Evolutionary conservation across 2,113 vertebrate genomes (phyloP).

Genomic region (Eleginops maclovinus): DNA sequence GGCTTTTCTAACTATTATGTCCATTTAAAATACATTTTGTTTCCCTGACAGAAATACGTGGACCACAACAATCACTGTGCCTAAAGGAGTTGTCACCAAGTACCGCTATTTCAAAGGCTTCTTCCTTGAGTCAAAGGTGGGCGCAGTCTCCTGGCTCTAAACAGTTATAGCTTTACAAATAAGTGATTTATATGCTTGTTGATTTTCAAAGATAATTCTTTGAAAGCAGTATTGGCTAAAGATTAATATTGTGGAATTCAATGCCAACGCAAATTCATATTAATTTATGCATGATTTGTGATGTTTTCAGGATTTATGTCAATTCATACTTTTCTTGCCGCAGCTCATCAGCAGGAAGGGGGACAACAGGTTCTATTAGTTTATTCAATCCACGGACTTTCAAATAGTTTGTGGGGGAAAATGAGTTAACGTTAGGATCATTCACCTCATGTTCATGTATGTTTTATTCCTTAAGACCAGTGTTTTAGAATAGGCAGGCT

Average conservation of each 20-base stretch:
- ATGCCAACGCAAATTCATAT: neutral
- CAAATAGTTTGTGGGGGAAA: neutral
- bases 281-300: neutral
- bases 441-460: neutral
- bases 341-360: constrained; percentile 6
- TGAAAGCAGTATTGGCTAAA: neutral
- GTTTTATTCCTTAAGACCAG: neutral
- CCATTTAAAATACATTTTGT: neutral
- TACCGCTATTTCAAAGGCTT: constrained; percentile 96
- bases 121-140: constrained; percentile 92
- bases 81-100: constrained; percentile 80
- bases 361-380: neutral
- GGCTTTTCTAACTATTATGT: neutral
- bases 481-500: neutral
- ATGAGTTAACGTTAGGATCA: neutral
- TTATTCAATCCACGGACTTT: neutral
- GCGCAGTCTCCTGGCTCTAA: constrained; percentile 66
- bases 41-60: constrained; percentile 83
- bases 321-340: constrained; percentile 11
- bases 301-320: neutral
- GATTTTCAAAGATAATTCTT: neutral
- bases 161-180: too few species aligned
- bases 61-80: constrained; percentile 85
- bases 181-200: neutral
- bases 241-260: neutral